Conservation (phyloP, 2,888 invertebrate species). For the Temnothorax rugatulus region DNA sequence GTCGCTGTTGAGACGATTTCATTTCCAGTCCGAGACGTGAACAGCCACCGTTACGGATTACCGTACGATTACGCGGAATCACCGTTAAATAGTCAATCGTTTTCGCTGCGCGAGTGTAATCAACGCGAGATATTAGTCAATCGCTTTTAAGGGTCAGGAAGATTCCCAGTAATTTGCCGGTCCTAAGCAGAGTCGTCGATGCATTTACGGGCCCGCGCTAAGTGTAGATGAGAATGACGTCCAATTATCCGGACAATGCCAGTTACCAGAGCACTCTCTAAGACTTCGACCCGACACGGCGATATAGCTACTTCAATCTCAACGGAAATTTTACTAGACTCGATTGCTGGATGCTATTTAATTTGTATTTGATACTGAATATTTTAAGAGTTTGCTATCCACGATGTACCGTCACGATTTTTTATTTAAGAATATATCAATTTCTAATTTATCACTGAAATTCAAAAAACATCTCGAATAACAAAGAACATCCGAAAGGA, state of each 20-base stretch:
- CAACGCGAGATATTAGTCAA: neutral
- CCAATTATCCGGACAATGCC: conserved; percentile 20
- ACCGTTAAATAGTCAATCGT: neutral
- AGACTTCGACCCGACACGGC: neutral
- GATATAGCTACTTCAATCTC: neutral
- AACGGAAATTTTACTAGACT: neutral
- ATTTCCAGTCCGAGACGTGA: conserved; percentile 12
- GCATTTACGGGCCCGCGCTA: neutral
- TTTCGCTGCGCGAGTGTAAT: neutral
- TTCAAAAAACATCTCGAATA: neutral
- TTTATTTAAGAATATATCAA: neutral
- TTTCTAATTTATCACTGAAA: conserved; percentile 17
- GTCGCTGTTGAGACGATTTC: conserved; percentile 6
- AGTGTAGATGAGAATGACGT: neutral
- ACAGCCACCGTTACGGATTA: neutral
- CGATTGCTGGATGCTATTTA: neutral
- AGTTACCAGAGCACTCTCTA: neutral
- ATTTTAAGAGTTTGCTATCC: neutral
- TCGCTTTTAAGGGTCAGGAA: conserved; percentile 20
- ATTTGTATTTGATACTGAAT: neutral
- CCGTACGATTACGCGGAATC: neutral
- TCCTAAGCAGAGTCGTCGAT: neutral
- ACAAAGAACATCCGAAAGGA: neutral
- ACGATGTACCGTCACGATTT: neutral
- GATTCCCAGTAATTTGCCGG: conserved; percentile 19